Evolutionary conservation across 2,113 vertebrate genomes (phyloP).

Genomic region (Hipposideros armiger): DNA sequence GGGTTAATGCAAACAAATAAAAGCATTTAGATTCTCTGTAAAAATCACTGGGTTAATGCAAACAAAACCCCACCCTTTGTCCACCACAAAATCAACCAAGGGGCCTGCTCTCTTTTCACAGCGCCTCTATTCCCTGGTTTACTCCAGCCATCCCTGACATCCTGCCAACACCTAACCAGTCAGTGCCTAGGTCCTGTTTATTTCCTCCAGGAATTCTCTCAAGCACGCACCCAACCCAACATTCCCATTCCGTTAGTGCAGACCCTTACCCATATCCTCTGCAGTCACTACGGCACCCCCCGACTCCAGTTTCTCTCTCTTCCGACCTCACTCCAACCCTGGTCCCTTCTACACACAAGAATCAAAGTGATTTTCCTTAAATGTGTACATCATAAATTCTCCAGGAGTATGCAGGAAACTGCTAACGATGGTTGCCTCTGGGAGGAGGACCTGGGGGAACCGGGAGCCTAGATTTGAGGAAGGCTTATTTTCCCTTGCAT

Average conservation of each 20-base stretch:
- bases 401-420: neutral
- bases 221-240: neutral
- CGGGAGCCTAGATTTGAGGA: neutral
- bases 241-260: rapidly evolving
- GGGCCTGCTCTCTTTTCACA: neutral
- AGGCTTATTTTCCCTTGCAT: neutral
- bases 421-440: neutral
- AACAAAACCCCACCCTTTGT: neutral
- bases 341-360: neutral
- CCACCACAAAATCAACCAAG: neutral
- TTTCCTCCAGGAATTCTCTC: neutral
- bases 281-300: rapidly evolving
- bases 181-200: neutral
- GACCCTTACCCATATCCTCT: neutral
- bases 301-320: neutral
- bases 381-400: neutral
- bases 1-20: neutral
- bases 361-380: neutral
- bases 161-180: neutral
- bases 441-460: neutral
- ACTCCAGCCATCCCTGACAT: neutral
- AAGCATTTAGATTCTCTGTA: neutral
- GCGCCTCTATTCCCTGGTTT: neutral
- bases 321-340: neutral
- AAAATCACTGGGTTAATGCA: neutral